These are phyloP conservation scores for Lordiphosa andalusiaca DNA, from an alignment of 2,888 invertebrate genomes.

Conservation along the genomic window DNA sequence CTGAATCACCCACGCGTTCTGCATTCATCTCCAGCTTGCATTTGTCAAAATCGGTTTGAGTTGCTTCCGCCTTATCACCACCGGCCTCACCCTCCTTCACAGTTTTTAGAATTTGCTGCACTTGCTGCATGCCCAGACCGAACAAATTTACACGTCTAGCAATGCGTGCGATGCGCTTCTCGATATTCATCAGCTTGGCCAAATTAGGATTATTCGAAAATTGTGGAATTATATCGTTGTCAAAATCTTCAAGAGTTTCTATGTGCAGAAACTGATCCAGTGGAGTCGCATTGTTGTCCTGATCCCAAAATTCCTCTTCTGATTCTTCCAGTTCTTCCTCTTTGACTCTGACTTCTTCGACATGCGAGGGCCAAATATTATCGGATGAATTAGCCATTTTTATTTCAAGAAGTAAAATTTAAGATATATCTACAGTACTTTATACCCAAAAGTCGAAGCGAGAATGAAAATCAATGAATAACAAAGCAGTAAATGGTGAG, in stretches of 20 bases:
- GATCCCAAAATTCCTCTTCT: not conserved
- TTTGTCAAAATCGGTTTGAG: no score
- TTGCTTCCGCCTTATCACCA: no score
- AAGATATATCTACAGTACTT: no score
- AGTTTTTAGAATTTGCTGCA: conserved; percentile 13
- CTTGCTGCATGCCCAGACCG: conserved; percentile 5
- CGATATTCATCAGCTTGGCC: conserved; percentile 25
- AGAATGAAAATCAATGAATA: no score
- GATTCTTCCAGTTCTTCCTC: not conserved
- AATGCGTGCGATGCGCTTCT: conserved; percentile 36
- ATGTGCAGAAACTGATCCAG: not conserved
- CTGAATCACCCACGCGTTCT: no score
- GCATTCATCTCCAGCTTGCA: no score
- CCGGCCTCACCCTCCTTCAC: not conserved
- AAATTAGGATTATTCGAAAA: conserved; percentile 21
- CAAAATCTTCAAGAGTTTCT: not conserved
- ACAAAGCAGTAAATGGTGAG: no score
- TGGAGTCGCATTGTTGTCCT: not conserved
- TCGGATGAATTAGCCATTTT: no score
- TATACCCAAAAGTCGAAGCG: no score
- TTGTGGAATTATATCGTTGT: conserved; percentile 3
- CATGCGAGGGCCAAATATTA: no score
- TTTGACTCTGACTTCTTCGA: no score
- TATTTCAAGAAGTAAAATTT: no score
- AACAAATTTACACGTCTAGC: conserved; percentile 20